Evolutionary conservation across 2,797 vertebrate genomes (phyloP).

Genomic region (Enteromius viviparus): DNA sequence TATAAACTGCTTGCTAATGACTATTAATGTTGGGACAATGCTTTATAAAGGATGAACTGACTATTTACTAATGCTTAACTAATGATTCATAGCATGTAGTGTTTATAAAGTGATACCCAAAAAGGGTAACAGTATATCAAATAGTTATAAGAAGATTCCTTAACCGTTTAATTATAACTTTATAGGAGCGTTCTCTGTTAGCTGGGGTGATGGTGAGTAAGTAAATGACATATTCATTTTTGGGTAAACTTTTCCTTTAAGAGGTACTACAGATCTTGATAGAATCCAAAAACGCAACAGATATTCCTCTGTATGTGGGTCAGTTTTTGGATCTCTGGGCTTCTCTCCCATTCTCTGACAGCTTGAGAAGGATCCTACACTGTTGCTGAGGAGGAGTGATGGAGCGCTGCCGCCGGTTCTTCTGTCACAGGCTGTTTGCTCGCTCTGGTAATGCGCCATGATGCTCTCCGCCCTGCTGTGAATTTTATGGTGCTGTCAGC

Average conservation of each 20-base stretch:
- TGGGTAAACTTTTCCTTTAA: neutral
- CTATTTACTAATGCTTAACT: too few relatives aligned
- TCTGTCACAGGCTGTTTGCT: constrained; percentile 17
- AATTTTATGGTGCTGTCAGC: constrained; percentile 70
- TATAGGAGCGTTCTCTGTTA: neutral
- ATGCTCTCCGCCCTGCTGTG: constrained; percentile 52
- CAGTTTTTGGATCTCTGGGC: neutral
- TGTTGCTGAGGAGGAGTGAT: constrained; percentile 29
- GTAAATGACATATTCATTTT: too few relatives aligned
- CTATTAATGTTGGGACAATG: too few relatives aligned
- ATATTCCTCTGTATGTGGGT: constrained; percentile 4
- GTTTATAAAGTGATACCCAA: too few relatives aligned
- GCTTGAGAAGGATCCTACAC: constrained; percentile 15
- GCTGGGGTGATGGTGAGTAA: neutral
- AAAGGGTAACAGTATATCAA: too few relatives aligned
- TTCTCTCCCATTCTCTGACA: constrained; percentile 16
- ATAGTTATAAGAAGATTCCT: neutral
- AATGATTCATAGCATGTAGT: too few relatives aligned
- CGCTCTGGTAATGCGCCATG: constrained; percentile 34
- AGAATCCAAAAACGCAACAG: constrained; percentile 22
- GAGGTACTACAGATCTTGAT: neutral
- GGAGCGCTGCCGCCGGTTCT: neutral
- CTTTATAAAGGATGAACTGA: too few relatives aligned
- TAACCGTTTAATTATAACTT: neutral
- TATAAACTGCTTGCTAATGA: too few relatives aligned